These are phyloP conservation scores for Agrilus cyanescens DNA, from an alignment of 2,888 invertebrate species.

Conservation along the genomic window DNA sequence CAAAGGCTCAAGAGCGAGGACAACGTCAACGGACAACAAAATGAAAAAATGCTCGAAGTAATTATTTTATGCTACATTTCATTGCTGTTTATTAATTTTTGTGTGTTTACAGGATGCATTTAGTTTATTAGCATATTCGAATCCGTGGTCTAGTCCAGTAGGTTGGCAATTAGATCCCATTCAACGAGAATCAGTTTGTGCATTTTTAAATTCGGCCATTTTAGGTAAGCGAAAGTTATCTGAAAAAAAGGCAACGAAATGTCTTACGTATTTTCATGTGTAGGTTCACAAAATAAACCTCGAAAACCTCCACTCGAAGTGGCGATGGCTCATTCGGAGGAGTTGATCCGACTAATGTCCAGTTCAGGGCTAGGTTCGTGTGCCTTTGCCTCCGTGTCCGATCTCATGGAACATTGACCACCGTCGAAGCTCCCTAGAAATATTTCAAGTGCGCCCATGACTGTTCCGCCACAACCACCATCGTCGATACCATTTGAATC, in stretches of 20 bases:
- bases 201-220: constrained; percentile 94
- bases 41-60: constrained; percentile 88
- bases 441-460: neutral
- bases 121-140: constrained; percentile 92
- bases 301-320: constrained; percentile 88
- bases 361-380: constrained; percentile 81
- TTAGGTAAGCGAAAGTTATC: constrained; percentile 61
- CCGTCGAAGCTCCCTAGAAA: constrained; percentile 11
- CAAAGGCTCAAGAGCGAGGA: constrained; percentile 70
- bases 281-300: constrained; percentile 84
- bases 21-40: constrained; percentile 59
- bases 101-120: constrained; percentile 71
- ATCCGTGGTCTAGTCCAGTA: constrained; percentile 94
- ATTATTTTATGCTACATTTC: constrained; percentile 15
- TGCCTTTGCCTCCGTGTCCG: constrained; percentile 87
- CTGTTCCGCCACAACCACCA: neutral
- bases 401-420: constrained; percentile 38
- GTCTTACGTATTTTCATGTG: no score
- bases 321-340: constrained; percentile 80
- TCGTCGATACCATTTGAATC: neutral
- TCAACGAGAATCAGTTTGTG: constrained; percentile 89
- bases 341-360: constrained; percentile 82
- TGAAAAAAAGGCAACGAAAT: no score
- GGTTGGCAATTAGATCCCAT: constrained; percentile 93
- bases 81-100: constrained; percentile 1